These are phyloP conservation scores for Copsychus sechellarum DNA, from an alignment of 2,113 vertebrate genomes.

Conservation along the genomic window DNA sequence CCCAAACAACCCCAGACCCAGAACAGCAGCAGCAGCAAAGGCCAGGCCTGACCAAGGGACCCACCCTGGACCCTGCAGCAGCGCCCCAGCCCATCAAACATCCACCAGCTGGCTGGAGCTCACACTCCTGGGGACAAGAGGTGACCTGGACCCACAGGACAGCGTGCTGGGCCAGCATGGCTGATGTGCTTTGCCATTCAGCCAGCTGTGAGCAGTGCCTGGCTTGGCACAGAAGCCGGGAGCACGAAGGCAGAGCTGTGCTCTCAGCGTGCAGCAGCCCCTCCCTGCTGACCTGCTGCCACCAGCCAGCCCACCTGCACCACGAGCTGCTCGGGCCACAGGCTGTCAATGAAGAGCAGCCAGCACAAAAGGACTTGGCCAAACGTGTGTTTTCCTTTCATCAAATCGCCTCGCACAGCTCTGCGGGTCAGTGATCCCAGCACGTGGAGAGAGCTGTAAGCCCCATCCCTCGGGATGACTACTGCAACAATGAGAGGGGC, in stretches of 20 bases:
- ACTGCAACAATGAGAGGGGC: neutral
- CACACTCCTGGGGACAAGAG: accelerated
- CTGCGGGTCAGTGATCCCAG: neutral
- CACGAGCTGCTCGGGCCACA: neutral
- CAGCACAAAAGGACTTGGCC: neutral
- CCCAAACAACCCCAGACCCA: no score
- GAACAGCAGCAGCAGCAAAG: neutral
- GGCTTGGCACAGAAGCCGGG: neutral
- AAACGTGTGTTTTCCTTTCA: neutral
- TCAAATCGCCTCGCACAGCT: neutral
- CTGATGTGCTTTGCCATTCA: neutral
- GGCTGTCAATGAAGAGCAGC: neutral
- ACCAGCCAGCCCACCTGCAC: neutral
- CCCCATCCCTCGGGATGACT: neutral
- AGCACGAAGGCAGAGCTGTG: neutral
- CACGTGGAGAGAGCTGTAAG: neutral
- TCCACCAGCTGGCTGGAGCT: neutral
- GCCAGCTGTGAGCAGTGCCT: neutral
- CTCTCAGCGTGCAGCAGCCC: neutral
- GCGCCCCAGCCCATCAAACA: accelerated
- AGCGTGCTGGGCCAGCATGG: accelerated
- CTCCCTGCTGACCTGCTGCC: neutral
- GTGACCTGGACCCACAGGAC: neutral
- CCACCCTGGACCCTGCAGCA: accelerated
- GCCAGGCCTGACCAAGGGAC: neutral